Evolutionary conservation across 2,888 invertebrate genomes (phyloP).

Genomic region (Lapara coniferarum): DNA sequence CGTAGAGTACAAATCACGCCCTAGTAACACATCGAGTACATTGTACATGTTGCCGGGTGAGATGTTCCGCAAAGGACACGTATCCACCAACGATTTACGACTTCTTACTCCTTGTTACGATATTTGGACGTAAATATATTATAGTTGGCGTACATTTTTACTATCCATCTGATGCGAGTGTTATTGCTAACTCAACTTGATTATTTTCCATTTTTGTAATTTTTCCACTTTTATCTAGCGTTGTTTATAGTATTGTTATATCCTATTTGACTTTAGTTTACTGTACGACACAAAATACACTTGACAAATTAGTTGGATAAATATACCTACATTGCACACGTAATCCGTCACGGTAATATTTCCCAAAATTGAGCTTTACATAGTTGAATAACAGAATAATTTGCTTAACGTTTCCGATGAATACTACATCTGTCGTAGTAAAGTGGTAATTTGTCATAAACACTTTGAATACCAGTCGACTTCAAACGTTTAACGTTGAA

Average conservation of each 20-base stretch:
- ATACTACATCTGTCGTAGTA: slow-evolving; percentile 45
- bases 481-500: slow-evolving; percentile 44
- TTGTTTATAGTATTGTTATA: too few species aligned
- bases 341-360: not conserved
- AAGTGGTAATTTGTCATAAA: slow-evolving; percentile 42
- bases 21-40: not conserved
- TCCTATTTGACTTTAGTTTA: too few species aligned
- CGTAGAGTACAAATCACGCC: not conserved
- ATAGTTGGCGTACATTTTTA: not conserved
- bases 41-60: not conserved
- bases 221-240: too few species aligned
- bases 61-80: slow-evolving; percentile 15
- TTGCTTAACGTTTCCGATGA: slow-evolving; percentile 35
- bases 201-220: not conserved
- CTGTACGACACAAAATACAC: too few species aligned
- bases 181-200: slow-evolving; percentile 3
- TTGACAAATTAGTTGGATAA: too few species aligned
- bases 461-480: slow-evolving; percentile 46
- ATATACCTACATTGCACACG: not conserved
- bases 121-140: not conserved
- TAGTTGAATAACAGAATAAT: slow-evolving; percentile 37
- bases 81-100: slow-evolving; percentile 14
- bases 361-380: slow-evolving; percentile 5
- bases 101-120: not conserved
- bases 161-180: not conserved